Conservation (phyloP, 2,113 vertebrate genomes). For the Rhombomys opimus region DNA sequence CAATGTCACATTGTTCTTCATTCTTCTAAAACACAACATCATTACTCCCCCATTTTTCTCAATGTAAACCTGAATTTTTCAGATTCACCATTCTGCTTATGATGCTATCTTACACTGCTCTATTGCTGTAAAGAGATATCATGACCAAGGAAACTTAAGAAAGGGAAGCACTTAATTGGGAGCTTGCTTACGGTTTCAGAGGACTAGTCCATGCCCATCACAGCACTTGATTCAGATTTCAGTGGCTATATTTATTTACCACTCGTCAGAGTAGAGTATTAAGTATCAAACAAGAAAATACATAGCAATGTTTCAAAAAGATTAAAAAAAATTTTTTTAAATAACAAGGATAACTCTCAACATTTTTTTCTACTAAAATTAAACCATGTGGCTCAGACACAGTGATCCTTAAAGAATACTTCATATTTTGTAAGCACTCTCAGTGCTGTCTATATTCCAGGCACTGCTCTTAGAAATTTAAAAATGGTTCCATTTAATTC, state of each 20-base stretch:
- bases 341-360: not conserved
- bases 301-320: not conserved
- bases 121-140: not conserved
- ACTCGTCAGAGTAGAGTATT: not conserved
- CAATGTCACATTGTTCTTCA: not conserved
- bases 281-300: not conserved
- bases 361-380: not conserved
- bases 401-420: not conserved
- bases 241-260: not conserved
- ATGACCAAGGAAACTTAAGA: not conserved
- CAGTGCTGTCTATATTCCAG: not conserved
- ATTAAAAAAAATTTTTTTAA: not conserved
- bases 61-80: not conserved
- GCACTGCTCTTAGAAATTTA: not conserved
- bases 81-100: not conserved
- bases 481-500: not conserved
- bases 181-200: not conserved
- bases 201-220: not conserved
- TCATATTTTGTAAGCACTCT: not conserved
- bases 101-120: not conserved
- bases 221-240: not conserved
- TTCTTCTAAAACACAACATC: not conserved
- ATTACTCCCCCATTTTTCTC: not conserved
- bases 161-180: not conserved
- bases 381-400: not conserved